Evolutionary conservation across 1,140 invertebrate species (phyloP), one percentile per base, ranked within the genome.

Genomic region (Drosophila parabipectinata): DNA sequence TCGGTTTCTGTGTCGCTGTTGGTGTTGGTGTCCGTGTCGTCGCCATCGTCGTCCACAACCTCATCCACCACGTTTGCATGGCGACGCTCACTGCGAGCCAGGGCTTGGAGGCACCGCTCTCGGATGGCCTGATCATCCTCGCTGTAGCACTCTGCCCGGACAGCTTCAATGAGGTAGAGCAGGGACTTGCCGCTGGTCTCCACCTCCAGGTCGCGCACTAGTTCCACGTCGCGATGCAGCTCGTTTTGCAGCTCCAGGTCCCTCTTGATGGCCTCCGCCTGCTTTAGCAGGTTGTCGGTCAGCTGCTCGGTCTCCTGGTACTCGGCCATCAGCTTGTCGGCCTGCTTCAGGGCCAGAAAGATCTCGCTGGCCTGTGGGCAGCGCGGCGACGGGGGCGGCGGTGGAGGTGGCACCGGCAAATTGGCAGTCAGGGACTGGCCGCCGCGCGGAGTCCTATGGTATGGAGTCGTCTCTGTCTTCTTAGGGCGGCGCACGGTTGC

Each of bases 371-470:
- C 32, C 28, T 53, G 48, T 0, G 69, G 59, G n/a, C 37, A 73
- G 1, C 81, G 77, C 0, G 81, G 81, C 3, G 81, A 84, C 3
- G 80, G 76, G 4, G 81, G 81, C n/a, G 79, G 78, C 9, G 72
- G 67, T 32, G 80, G 80, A 5, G 76, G 56, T 4, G 62, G 63
- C 26, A 62, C 47, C 18, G 10, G 26, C 7, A 59, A 21, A 15
- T 15, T 26, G 1, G 48, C 66, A 2, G 47, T 64, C 37, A 32
- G 5, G 7, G 41, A 57, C 45, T 50, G 45, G 48, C 24, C 34
- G 30, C 34, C 18, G 9, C 51, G 15, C 10, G 41, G 44, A 8
- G 71, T 48, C 41, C 37, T 18, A n/a, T 5, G 2, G 0, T 15
- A 28, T 1, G 44, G 0, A 1, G 60, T 34, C 0, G 32, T 1